These are phyloP conservation scores for Eucera pruinosa DNA, from an alignment of 2,888 invertebrate species.

Conservation along the genomic window DNA sequence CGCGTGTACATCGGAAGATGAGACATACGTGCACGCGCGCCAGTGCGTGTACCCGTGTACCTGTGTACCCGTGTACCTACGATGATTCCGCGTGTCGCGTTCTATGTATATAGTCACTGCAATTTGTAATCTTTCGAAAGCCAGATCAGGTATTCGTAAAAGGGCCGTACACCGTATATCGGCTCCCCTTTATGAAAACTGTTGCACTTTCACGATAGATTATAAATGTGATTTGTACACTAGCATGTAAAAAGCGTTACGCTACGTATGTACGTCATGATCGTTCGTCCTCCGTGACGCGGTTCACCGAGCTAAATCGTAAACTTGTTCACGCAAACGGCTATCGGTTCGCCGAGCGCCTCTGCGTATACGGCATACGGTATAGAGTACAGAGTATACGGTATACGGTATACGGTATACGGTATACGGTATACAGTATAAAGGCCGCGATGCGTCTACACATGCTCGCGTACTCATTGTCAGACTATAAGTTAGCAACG, in stretches of 20 bases:
- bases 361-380: constrained; percentile 41
- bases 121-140: constrained; percentile 74
- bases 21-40: constrained; percentile 9
- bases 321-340: constrained; percentile 67
- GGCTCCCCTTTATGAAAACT: constrained; percentile 67
- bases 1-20: not conserved
- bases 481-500: not conserved
- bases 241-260: constrained; percentile 81
- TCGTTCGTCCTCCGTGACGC: constrained; percentile 67
- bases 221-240: constrained; percentile 78
- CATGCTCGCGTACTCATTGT: constrained; percentile 15
- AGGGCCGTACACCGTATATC: constrained; percentile 43
- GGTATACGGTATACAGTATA: constrained; percentile 53
- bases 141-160: constrained; percentile 73
- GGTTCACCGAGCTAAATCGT: constrained; percentile 69
- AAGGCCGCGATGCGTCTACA: constrained; percentile 53
- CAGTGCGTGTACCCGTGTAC: constrained; percentile 55
- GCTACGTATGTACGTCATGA: constrained; percentile 80
- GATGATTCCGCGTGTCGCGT: too few relatives aligned
- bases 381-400: constrained; percentile 47
- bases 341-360: constrained; percentile 67
- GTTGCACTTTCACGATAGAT: constrained; percentile 68
- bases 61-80: constrained; percentile 69
- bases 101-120: too few relatives aligned
- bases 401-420: constrained; percentile 46